Percentiles rank a stretch among this genome's conserved stretches.
Evolutionary conservation across 2,797 vertebrate genomes (phyloP).

Genomic region (Oreortyx pictus): DNA sequence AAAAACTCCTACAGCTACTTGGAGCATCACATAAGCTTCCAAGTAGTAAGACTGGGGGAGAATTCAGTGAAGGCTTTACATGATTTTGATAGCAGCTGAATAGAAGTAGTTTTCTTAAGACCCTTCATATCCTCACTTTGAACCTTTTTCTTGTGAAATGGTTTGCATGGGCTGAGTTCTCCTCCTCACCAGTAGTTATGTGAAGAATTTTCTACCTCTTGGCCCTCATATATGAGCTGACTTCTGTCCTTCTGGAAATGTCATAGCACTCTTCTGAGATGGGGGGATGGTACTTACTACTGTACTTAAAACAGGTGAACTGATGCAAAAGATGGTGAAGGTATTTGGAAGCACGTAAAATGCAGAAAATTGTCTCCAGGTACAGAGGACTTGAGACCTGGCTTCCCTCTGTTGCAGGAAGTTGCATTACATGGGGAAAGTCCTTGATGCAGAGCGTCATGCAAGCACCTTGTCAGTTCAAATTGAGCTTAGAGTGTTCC

Average conservation of each 20-base stretch:
- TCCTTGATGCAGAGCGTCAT: background rate
- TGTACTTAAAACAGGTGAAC: slow-evolving; percentile 41
- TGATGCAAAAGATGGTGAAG: slow-evolving; percentile 23
- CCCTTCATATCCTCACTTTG: background rate
- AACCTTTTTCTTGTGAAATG: slow-evolving; percentile 2
- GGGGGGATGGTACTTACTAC: slow-evolving; percentile 12
- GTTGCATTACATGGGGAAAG: background rate
- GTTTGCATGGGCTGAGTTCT: slow-evolving; percentile 17
- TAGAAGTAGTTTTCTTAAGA: background rate
- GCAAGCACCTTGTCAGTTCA: background rate
- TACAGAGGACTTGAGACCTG: background rate
- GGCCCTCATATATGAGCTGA: slow-evolving; percentile 24
- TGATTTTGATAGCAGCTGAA: background rate
- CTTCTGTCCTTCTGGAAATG: slow-evolving; percentile 50
- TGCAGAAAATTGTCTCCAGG: background rate
- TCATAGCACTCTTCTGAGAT: slow-evolving; percentile 29
- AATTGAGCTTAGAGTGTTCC: background rate
- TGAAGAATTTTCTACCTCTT: slow-evolving; percentile 39
- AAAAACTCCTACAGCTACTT: slow-evolving; percentile 15
- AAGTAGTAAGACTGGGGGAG: background rate
- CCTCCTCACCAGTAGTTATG: background rate
- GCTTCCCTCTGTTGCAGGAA: background rate
- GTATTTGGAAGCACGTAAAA: slow-evolving; percentile 30
- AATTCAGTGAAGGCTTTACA: background rate
- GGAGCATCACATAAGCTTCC: slow-evolving; percentile 11